Conservation (phyloP, 1,140 invertebrate genomes). For the Heterodera carotae region DNA sequence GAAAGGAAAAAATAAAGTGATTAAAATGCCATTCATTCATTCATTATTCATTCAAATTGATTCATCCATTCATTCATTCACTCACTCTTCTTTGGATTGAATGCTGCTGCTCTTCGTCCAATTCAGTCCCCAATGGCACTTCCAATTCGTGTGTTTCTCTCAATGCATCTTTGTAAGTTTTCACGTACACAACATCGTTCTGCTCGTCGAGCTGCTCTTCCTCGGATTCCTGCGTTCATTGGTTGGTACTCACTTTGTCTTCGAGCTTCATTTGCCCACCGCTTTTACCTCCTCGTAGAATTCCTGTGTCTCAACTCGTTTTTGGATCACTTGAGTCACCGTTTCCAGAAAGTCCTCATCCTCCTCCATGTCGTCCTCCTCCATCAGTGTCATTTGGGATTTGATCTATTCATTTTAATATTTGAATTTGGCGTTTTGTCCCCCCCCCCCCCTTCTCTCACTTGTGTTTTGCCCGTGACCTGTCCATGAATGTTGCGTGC, state of each 20-base stretch:
- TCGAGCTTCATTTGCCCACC: not conserved
- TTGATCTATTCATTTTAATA: not conserved
- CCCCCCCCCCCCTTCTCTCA: not conserved
- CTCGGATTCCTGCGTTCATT: conserved; percentile 24
- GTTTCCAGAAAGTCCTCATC: conserved; percentile 7
- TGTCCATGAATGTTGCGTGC: conserved; percentile 14
- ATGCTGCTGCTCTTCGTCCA: conserved; percentile 10
- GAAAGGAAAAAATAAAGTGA: conserved; percentile 23
- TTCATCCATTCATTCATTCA: not conserved
- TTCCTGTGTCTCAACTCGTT: conserved; percentile 10
- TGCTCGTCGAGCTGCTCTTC: conserved; percentile 37
- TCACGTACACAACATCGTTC: conserved; percentile 10
- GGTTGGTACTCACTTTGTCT: not conserved
- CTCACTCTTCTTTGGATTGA: conserved; percentile 12
- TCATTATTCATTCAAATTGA: no score
- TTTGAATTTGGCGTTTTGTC: not conserved
- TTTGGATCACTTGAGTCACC: conserved; percentile 14
- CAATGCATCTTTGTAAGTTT: not conserved
- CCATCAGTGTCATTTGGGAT: not conserved
- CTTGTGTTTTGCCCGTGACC: conserved; percentile 7
- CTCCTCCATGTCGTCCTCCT: not conserved
- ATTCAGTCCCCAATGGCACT: not conserved
- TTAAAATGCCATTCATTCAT: no score
- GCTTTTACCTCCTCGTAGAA: conserved; percentile 16
- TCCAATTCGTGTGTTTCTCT: conserved; percentile 9